Percentiles rank a stretch among this genome's conserved stretches.
Conservation (phyloP, 2,113 vertebrate species). For the Microtus pennsylvanicus region DNA sequence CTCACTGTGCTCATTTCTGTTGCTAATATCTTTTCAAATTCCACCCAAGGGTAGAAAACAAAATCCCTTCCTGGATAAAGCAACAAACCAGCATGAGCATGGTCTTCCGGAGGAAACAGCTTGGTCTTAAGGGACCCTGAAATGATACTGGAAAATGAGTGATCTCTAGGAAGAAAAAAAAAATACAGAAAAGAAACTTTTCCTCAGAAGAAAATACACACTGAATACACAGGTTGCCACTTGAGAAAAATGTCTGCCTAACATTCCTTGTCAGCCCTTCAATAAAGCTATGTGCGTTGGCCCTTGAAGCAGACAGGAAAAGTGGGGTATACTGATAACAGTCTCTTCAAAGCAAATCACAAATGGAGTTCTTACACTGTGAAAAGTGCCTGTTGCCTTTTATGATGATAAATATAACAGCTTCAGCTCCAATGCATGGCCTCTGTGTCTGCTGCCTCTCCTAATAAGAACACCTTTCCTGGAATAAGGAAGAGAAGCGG, state of each 20-base stretch:
- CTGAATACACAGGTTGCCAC: neutral
- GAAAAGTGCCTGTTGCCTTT: constrained; percentile 35
- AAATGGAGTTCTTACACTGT: neutral
- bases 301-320: constrained; percentile 1
- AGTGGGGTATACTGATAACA: neutral
- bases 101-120: neutral
- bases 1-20: constrained; percentile 45
- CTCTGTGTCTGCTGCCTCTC: neutral
- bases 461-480: constrained; percentile 4
- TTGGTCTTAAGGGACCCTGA: constrained; percentile 25
- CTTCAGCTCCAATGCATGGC: neutral
- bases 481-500: fast-evolving
- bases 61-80: constrained; percentile 52
- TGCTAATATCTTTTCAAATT: constrained; percentile 58
- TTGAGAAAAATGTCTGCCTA: constrained; percentile 36
- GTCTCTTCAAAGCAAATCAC: neutral
- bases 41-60: constrained; percentile 32
- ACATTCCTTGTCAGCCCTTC: neutral
- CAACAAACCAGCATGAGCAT: neutral
- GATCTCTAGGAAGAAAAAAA: constrained; percentile 26
- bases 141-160: neutral
- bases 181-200: constrained; percentile 30
- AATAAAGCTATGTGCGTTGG: neutral
- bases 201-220: constrained; percentile 26
- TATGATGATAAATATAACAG: constrained; percentile 9